Evolutionary conservation across 2,113 vertebrate genomes (phyloP).

Genomic region (Chionis minor): DNA sequence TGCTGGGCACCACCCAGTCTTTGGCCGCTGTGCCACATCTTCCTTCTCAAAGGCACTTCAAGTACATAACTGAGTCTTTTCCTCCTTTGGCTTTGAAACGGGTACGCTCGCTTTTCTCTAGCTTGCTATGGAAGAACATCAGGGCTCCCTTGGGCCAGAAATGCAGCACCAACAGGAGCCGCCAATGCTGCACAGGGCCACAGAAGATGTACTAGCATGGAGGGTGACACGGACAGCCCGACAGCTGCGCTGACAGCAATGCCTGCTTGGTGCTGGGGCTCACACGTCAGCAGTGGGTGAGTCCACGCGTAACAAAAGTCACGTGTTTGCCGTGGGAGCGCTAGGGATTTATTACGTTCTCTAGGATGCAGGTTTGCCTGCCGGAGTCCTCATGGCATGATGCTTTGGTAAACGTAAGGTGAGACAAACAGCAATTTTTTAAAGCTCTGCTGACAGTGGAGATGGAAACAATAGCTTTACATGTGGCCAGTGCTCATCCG

Average conservation of each 20-base stretch:
- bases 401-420: background rate
- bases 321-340: background rate
- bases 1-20: background rate
- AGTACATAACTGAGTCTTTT: fast-evolving
- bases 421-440: background rate
- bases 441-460: background rate
- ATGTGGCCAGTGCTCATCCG: background rate
- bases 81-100: background rate
- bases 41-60: background rate
- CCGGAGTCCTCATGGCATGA: background rate
- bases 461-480: background rate
- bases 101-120: background rate
- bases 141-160: background rate
- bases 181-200: background rate
- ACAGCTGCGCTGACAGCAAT: background rate
- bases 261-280: background rate
- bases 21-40: no score
- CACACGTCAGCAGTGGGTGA: background rate
- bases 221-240: background rate
- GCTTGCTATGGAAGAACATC: background rate
- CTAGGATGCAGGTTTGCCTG: background rate
- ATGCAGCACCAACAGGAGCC: background rate
- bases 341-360: background rate
- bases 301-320: background rate
- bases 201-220: background rate